These are phyloP conservation scores for Rhinolophus sinicus DNA, from an alignment of 2,113 vertebrate species.

Conservation along the genomic window DNA sequence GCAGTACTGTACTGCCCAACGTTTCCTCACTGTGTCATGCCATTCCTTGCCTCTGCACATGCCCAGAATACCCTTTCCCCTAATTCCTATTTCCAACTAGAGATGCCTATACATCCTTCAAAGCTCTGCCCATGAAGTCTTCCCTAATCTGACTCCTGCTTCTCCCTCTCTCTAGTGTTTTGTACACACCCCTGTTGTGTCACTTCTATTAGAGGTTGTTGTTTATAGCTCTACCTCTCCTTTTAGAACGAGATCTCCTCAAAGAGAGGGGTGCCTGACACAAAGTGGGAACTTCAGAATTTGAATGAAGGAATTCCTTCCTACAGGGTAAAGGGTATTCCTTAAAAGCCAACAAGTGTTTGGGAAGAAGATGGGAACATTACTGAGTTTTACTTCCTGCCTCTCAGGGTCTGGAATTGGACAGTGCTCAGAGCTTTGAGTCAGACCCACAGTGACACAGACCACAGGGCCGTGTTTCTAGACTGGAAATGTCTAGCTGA, in stretches of 20 bases:
- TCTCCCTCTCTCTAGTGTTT: not conserved
- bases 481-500: not conserved
- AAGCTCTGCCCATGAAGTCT: not conserved
- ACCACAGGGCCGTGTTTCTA: not conserved
- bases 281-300: not conserved
- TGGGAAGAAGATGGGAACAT: not conserved
- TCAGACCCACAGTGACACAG: not conserved
- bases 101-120: not conserved
- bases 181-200: not conserved
- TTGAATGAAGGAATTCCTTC: not conserved
- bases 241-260: not conserved
- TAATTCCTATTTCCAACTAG: not conserved
- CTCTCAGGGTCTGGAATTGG: not conserved
- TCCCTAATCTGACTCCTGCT: not conserved
- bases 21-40: not conserved
- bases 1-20: accelerated
- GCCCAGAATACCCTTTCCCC: not conserved
- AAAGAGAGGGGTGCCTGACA: not conserved
- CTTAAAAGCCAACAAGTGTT: not conserved
- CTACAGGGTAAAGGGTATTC: no score
- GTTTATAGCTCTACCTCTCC: not conserved
- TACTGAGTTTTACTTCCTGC: not conserved
- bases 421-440: not conserved
- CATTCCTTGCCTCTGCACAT: not conserved
- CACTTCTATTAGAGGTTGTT: not conserved